Base-by-base conservation (phyloP, 2,797 vertebrate species). In the Tamandua tetradactyla region DNA sequence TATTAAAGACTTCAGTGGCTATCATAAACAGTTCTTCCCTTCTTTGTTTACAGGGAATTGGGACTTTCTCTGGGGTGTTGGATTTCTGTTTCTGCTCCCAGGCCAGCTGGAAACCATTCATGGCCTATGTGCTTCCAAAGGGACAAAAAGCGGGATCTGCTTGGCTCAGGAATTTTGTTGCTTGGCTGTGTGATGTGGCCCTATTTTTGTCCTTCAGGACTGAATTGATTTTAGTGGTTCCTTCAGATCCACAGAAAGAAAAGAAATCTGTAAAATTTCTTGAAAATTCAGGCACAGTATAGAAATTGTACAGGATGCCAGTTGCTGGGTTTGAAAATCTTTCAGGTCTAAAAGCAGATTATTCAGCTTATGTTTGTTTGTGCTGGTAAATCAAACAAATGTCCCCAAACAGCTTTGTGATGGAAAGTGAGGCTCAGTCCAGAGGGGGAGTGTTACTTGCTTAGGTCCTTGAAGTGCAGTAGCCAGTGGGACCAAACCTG, bases 41-140 rank as follows among this genome's bases (percentile, higher is more conserved):
- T 83, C 87, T 96, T 80, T 97, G 95, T 93, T 96, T 97, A 95
- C 92, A 72, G 69, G 89, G 92, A 93, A 79, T 49, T 59, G 89
- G 89, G 91, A 30, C 64, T 95, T 88, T 87, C 72, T 95, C 62
- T 84, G 52, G 68, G 79, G 82, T 78, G 52, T 37, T 52, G 69
- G 57, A 32, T 95, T 95, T 95, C 93, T 90, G 52, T 82, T 84
- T 95, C 75, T 94, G 91, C 59, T 78, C 6, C 0, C 2, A 47
- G 72, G 69, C 95, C 87, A 87, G 40, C 89, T 94, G 92, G 87
- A 94, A 85, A 81, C 42, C 25, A 13, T 87, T 69, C 37, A 22
- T 4, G 13, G 82, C 64, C 62, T 79, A 11, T 5, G 5, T 90
- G 76, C 87, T 79, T 93, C 74, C 32, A 17, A 18, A 64, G 66